A percentile compares a stretch with the other conserved stretches of the same genome.
Conservation (phyloP, 2,113 vertebrate species). For the Sturnus vulgaris region DNA sequence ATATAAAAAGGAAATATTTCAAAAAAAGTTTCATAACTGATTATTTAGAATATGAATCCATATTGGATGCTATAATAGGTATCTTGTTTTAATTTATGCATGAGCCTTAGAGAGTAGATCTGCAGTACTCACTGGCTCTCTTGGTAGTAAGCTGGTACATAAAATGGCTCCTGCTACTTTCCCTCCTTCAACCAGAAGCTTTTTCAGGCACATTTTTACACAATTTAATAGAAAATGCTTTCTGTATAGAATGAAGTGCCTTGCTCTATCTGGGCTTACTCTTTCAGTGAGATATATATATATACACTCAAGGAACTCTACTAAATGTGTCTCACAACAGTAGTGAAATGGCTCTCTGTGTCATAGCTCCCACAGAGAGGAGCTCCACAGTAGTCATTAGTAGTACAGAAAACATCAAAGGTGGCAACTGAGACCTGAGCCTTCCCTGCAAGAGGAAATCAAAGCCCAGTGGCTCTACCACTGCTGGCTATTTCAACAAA, state of each 20-base stretch:
- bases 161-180: background rate
- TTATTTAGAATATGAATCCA: background rate
- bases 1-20: background rate
- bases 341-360: constrained; percentile 37
- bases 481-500: constrained; percentile 29
- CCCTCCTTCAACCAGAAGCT: background rate
- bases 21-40: background rate
- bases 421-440: constrained; percentile 27
- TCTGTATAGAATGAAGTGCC: background rate
- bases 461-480: constrained; percentile 32
- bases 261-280: background rate
- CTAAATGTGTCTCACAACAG: constrained; percentile 29
- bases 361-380: constrained; percentile 43
- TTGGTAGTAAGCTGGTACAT: background rate
- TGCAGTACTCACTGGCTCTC: background rate
- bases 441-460: constrained; percentile 27
- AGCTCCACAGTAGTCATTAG: constrained; percentile 40
- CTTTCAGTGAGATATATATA: background rate
- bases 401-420: constrained; percentile 49
- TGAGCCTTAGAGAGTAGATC: background rate
- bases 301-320: constrained; percentile 7
- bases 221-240: background rate
- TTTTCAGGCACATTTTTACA: background rate
- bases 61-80: background rate
- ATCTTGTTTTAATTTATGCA: background rate